phyloP scores from a whole-genome alignment of 2,888 invertebrate genomes.

The Pristionchus arcanus region DNA sequence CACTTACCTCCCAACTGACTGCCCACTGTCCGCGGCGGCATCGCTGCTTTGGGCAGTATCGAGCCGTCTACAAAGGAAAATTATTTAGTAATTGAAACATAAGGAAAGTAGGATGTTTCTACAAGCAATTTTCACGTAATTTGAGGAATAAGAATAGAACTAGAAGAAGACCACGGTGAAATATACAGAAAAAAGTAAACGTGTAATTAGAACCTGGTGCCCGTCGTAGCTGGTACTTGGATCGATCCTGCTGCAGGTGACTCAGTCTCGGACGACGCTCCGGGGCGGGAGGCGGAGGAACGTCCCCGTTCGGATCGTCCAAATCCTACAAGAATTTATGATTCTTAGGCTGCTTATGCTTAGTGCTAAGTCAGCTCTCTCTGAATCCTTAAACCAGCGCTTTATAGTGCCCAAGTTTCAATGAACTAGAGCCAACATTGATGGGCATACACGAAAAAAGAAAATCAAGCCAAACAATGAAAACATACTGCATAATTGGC shows the following conservation, averaged over 20 bases:
- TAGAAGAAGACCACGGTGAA: no score
- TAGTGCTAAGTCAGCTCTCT: no score
- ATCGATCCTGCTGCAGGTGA: neutral
- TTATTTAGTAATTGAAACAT: neutral
- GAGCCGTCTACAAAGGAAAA: neutral
- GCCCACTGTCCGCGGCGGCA: slow-evolving; percentile 40
- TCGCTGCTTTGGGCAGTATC: neutral
- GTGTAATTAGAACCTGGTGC: neutral
- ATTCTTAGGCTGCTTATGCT: no score
- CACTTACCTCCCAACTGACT: neutral
- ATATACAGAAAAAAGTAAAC: neutral
- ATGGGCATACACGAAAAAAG: neutral
- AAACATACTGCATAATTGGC: slow-evolving; percentile 30
- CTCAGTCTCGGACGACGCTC: slow-evolving; percentile 28
- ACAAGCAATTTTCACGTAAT: neutral
- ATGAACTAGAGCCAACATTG: neutral
- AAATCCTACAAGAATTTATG: neutral
- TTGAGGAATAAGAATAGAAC: no score
- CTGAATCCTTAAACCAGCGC: no score
- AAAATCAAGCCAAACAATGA: neutral
- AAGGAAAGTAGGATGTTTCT: neutral
- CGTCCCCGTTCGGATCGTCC: slow-evolving; percentile 29
- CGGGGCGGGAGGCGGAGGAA: neutral
- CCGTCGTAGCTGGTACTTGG: slow-evolving; percentile 40
- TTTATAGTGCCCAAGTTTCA: neutral